A percentile compares a stretch with the other conserved stretches of the same genome.
Conservation (phyloP, 2,113 vertebrate species). For the Microtus montanus region DNA sequence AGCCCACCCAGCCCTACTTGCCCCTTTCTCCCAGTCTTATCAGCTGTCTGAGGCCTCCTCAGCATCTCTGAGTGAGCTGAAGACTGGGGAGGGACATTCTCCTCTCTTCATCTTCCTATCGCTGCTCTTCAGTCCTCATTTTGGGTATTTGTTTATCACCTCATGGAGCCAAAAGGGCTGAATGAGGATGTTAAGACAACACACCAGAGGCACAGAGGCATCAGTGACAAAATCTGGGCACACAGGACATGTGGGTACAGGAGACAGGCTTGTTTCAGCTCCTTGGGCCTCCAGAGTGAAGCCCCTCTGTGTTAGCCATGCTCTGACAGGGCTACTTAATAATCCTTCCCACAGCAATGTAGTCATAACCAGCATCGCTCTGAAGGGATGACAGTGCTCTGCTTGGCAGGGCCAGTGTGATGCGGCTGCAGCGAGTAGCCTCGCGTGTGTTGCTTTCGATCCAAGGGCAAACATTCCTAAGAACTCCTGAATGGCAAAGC, state of each 20-base stretch:
- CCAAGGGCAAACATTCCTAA: not conserved
- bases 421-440: not conserved
- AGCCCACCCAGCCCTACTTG: not conserved
- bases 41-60: not conserved
- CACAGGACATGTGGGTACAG: not conserved
- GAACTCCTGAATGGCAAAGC: not conserved
- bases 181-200: not conserved
- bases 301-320: not conserved
- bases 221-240: not conserved
- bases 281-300: not conserved
- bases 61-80: not conserved
- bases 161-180: not conserved
- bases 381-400: not conserved
- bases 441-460: not conserved
- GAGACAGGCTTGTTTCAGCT: no score
- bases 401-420: not conserved
- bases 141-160: not conserved
- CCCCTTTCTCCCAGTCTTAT: fast-evolving
- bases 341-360: not conserved
- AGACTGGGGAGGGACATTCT: not conserved
- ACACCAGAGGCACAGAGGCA: not conserved
- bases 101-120: not conserved
- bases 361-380: not conserved
- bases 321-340: not conserved
- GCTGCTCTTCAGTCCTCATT: not conserved